Base-by-base conservation (phyloP, 1,140 invertebrate genomes). In the Zaprionus vittiger region DNA sequence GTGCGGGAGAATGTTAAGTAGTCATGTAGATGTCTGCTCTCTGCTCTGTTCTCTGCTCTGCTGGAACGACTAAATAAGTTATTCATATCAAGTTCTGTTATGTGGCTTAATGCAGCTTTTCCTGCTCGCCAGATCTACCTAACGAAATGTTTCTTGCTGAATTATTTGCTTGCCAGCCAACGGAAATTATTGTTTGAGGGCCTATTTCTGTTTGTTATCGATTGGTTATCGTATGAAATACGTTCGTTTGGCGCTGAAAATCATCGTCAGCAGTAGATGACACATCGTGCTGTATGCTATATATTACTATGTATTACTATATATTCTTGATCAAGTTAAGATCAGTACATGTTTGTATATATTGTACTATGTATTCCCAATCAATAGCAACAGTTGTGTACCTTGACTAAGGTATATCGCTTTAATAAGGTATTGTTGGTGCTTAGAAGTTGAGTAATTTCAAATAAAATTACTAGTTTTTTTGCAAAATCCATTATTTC, bases 81-180 rank as follows among this genome's bases (percentile, higher is more conserved):
- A 75, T 75, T 75, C 73, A 75, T 75, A 75, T 75, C 67, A 75
- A 75, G 73, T 75, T 63, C 70, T 75, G 73, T 71, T 71, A 59
- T 75, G 73, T 63, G 73, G 73, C 44, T 75, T 75, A 75, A 75
- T 68, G 73, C 60, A 75, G 62, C 73, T 71, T 56, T 52, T 12
- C 9, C 47, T 52, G 47, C 47, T 52, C 20, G 20, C 47, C 47
- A 52, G 17, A 52, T 20, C 47, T 52, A 20, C 20, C 47, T 24
- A 14, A 20, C 20, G 20, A 24, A 47, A 47, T 20, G 41, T 47
- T 47, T 17, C n/a, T 24, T 52, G 47, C 20, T n/a, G 47, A 52
- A 52, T 22, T 52, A 52, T 14, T 52, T 20, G 17, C 4, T 7
- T 11, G 47, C 1, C 22, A 52, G 20, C 11, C 41, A 17, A 9